phyloP scores from a whole-genome alignment of 2,797 vertebrate genomes.

The Phrynocephalus forsythii region DNA sequence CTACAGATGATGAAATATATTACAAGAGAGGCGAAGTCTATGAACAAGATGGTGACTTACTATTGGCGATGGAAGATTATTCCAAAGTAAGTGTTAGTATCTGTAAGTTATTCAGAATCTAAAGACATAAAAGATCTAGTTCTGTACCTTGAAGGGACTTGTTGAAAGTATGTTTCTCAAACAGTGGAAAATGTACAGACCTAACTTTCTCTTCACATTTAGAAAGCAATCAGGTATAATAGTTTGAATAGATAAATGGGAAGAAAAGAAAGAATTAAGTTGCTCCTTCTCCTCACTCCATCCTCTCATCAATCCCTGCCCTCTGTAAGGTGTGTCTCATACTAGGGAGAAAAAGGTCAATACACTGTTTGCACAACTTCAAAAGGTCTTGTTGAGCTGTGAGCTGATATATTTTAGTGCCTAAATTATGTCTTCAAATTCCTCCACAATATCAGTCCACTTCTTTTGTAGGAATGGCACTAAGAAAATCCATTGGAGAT shows the following conservation, averaged over 20 bases:
- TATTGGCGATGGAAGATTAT: constrained; percentile 83
- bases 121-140: too few relatives aligned
- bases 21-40: constrained; percentile 80
- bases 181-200: not conserved
- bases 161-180: not conserved
- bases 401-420: not conserved
- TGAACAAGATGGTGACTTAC: constrained; percentile 66
- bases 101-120: too few relatives aligned
- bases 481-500: not conserved
- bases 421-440: not conserved
- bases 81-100: constrained; percentile 71
- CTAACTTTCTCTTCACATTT: not conserved
- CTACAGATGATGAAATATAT: constrained; percentile 78
- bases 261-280: not conserved
- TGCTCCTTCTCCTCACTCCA: not conserved
- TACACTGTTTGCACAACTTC: not conserved
- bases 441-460: not conserved
- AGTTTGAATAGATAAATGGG: not conserved
- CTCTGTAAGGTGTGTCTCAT: not conserved
- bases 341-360: not conserved
- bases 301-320: not conserved
- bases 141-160: too few relatives aligned
- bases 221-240: not conserved
- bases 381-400: not conserved
- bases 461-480: not conserved